phyloP scores from a whole-genome alignment of 2,113 vertebrate species.

The Etia nguti region DNA sequence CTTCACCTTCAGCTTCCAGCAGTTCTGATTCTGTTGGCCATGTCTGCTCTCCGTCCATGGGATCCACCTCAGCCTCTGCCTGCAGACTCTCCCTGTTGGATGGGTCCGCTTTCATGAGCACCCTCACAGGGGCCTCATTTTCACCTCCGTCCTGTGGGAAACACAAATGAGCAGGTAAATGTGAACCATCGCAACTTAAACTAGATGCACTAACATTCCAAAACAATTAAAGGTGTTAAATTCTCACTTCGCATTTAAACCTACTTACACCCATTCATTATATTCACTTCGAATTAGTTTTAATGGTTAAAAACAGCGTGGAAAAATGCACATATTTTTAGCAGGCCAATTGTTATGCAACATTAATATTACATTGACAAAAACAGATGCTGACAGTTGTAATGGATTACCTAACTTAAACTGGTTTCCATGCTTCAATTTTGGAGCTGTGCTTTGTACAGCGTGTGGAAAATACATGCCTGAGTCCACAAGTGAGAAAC shows the following conservation, averaged over 20 bases:
- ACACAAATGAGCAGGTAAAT: not conserved
- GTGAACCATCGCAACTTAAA: not conserved
- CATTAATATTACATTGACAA: rapidly evolving
- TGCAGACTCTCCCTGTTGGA: slow-evolving; percentile 81
- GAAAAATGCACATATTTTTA: not conserved
- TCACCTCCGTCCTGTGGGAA: slow-evolving; percentile 67
- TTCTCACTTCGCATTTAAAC: rapidly evolving
- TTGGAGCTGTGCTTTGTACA: not conserved
- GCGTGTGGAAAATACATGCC: not conserved
- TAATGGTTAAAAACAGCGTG: not conserved
- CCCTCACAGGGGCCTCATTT: slow-evolving; percentile 75
- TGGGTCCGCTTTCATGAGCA: slow-evolving; percentile 87
- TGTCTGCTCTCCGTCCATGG: slow-evolving; percentile 96
- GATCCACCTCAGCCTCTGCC: slow-evolving; percentile 86
- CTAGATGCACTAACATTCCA: not conserved
- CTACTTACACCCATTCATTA: not conserved
- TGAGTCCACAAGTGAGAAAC: not conserved
- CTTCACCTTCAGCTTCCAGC: slow-evolving; percentile 84
- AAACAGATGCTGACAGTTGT: not conserved
- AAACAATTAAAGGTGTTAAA: not conserved
- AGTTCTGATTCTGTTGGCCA: slow-evolving; percentile 95
- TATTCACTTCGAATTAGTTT: not conserved
- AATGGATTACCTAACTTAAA: not conserved
- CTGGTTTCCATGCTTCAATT: not conserved
- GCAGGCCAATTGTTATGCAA: not conserved